phyloP scores from a whole-genome alignment of 2,797 vertebrate species.

The Austrolebias charrua region DNA sequence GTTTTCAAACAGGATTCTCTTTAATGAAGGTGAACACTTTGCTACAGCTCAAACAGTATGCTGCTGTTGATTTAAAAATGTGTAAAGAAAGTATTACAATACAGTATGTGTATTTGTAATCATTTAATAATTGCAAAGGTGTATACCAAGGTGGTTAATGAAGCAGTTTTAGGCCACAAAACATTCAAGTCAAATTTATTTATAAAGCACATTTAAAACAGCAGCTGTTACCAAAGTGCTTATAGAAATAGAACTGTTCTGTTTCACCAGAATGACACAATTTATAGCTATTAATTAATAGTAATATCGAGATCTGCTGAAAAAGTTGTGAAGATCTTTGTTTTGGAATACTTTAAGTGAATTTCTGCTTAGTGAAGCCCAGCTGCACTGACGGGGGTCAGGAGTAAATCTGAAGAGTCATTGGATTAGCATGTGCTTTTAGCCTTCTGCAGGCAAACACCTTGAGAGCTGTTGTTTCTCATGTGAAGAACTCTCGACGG shows the following conservation, averaged over 20 bases:
- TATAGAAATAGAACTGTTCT: not conserved
- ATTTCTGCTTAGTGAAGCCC: conserved; percentile 19
- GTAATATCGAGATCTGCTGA: not conserved
- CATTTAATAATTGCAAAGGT: no score
- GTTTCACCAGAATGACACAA: not conserved
- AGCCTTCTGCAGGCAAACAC: conserved; percentile 69
- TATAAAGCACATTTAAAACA: no score
- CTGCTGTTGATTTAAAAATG: not conserved
- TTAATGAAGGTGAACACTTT: not conserved
- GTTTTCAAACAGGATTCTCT: not conserved
- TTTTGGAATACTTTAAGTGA: conserved; percentile 10
- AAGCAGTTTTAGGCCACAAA: no score
- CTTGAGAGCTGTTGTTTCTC: conserved; percentile 66
- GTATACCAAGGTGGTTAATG: no score
- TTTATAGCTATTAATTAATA: not conserved
- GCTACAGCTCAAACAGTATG: not conserved
- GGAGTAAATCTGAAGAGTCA: conserved; percentile 81
- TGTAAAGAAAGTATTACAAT: no score
- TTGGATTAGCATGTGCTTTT: conserved; percentile 89
- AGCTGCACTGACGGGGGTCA: conserved; percentile 39
- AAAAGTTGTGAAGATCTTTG: not conserved
- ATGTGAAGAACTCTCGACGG: conserved; percentile 37
- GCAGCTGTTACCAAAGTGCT: no score
- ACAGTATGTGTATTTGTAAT: no score
- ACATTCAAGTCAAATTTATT: not conserved